Conservation (phyloP, 2,888 invertebrate species). For the Drosophila emarginata region DNA sequence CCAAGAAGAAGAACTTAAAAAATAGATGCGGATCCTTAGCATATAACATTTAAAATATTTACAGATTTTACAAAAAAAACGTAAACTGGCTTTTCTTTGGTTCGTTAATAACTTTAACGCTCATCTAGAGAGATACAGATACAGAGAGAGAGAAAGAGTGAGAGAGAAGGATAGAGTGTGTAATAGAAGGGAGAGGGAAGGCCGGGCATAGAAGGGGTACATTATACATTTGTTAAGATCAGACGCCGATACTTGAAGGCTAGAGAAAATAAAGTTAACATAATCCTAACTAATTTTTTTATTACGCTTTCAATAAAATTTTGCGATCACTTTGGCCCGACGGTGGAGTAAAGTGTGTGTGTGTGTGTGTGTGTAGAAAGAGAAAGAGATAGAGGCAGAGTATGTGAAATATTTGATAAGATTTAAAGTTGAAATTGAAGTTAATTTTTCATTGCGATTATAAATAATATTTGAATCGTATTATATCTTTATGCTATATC, state of each 20-base stretch:
- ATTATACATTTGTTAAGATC: no score
- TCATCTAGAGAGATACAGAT: not conserved
- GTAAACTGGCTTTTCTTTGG: constrained; percentile 6
- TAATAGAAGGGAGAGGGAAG: no score
- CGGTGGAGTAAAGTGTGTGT: no score
- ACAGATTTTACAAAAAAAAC: constrained; percentile 7
- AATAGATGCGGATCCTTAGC: not conserved
- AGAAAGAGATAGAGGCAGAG: not conserved
- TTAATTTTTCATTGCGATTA: constrained; percentile 4
- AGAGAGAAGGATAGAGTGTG: not conserved
- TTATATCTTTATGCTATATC: constrained; percentile 2
- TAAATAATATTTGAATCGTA: constrained; percentile 5
- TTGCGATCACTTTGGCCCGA: no score
- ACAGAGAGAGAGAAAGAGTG: not conserved
- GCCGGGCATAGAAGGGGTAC: no score
- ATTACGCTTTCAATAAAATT: not conserved
- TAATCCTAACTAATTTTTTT: not conserved
- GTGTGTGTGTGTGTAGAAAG: not conserved
- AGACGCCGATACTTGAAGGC: no score
- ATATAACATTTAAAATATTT: constrained; percentile 6
- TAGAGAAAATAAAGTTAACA: no score
- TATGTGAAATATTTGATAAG: constrained; percentile 3
- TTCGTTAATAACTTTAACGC: constrained; percentile 9
- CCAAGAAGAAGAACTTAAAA: constrained; percentile 1
- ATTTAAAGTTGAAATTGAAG: not conserved